Percentiles rank a stretch among this genome's conserved stretches.
Conservation (phyloP, 2,888 invertebrate species). For the Bombylius discolor region DNA sequence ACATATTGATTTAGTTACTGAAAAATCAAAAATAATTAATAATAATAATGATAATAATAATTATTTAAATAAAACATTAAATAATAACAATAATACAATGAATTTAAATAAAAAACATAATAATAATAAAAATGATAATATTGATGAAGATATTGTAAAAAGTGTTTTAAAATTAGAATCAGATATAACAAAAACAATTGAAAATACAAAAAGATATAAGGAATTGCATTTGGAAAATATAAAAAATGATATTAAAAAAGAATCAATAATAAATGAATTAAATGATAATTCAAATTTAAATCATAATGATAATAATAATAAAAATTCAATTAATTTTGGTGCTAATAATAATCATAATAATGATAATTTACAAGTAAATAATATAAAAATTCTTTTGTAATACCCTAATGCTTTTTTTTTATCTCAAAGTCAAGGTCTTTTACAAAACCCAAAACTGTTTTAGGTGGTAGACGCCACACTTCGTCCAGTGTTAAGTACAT, state of each 20-base stretch:
- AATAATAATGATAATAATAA: background rate
- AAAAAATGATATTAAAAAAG: constrained; percentile 11
- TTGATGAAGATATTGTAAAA: constrained; percentile 32
- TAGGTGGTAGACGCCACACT: no score
- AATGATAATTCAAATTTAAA: constrained; percentile 5
- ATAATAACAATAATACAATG: background rate
- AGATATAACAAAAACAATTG: constrained; percentile 36
- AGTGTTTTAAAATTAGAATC: constrained; percentile 34
- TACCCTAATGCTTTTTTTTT: no score
- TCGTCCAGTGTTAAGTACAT: no score
- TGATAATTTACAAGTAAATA: background rate
- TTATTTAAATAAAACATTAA: background rate
- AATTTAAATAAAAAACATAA: background rate
- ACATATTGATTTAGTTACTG: constrained; percentile 5
- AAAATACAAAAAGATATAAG: constrained; percentile 35
- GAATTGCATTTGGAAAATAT: constrained; percentile 19
- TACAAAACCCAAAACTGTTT: no score
- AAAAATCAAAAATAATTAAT: background rate
- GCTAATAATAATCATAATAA: background rate
- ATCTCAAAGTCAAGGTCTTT: no score
- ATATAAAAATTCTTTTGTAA: background rate
- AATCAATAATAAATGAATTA: background rate
- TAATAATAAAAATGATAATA: background rate
- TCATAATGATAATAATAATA: constrained; percentile 7
- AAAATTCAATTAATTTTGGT: background rate